These are phyloP conservation scores for Hestina assimilis DNA, from an alignment of 1,140 invertebrate genomes.

Conservation along the genomic window DNA sequence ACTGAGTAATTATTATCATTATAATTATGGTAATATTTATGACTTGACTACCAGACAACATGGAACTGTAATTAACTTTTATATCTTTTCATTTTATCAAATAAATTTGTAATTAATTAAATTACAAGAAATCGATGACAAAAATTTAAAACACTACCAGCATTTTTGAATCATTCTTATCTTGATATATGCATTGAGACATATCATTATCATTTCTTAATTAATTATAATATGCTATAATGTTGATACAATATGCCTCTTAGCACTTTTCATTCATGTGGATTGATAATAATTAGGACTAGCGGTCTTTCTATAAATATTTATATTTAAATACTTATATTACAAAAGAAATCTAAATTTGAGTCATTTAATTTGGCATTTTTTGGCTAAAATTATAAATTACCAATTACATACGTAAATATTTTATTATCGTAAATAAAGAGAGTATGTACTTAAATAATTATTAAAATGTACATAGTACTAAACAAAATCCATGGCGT, in stretches of 20 bases:
- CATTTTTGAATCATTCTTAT: neutral
- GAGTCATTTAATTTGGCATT: conserved; percentile 59
- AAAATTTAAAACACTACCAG: neutral
- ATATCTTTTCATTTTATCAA: too few relatives aligned
- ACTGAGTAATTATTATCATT: neutral
- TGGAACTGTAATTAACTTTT: too few relatives aligned
- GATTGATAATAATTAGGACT: conserved; percentile 19
- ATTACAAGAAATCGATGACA: neutral
- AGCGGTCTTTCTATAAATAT: conserved; percentile 16
- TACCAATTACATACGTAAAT: conserved; percentile 22
- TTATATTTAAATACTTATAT: conserved; percentile 5
- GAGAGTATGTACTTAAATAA: neutral
- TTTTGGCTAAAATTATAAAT: conserved; percentile 69
- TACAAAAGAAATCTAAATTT: conserved; percentile 18
- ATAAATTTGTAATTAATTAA: neutral
- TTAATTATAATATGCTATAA: neutral
- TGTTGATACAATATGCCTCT: neutral
- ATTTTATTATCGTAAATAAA: neutral
- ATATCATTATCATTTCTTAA: neutral
- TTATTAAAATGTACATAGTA: too few relatives aligned
- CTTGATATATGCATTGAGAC: neutral
- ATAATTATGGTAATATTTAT: too few relatives aligned
- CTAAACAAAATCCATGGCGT: too few relatives aligned
- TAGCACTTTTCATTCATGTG: neutral
- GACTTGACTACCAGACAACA: too few relatives aligned